Percentiles rank a stretch among this genome's conserved stretches.
Evolutionary conservation across 2,113 vertebrate species (phyloP).

Genomic region (Origma solitaria): DNA sequence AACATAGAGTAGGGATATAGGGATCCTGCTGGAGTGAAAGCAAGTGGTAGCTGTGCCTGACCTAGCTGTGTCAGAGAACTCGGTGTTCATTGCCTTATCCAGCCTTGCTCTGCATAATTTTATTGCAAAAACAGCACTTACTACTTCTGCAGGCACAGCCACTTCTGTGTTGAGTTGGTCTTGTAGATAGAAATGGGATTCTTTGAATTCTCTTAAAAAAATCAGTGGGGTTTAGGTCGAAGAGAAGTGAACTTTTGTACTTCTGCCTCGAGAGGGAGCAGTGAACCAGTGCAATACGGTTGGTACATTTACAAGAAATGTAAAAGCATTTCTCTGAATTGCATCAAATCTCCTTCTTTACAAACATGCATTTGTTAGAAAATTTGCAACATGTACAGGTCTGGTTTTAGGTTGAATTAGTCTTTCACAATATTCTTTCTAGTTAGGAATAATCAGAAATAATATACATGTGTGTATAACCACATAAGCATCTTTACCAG

Average conservation of each 20-base stretch:
- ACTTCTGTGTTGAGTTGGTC: background rate
- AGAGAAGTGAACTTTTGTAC: background rate
- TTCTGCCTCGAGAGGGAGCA: slow-evolving; percentile 50
- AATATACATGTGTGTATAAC: background rate
- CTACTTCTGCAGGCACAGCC: rapidly evolving
- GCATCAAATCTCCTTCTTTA: background rate
- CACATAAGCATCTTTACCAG: background rate
- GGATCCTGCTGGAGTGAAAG: background rate
- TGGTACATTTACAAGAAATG: background rate
- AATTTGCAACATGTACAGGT: background rate
- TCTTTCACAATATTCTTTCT: background rate
- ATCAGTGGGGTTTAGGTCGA: rapidly evolving
- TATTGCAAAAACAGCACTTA: background rate
- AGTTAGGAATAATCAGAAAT: background rate
- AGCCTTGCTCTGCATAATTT: background rate
- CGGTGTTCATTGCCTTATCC: rapidly evolving
- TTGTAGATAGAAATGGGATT: background rate
- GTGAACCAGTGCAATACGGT: background rate
- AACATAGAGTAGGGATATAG: background rate
- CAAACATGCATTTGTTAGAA: background rate
- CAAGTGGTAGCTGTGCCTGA: background rate
- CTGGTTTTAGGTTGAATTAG: background rate
- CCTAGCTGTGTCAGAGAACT: background rate
- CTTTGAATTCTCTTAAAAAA: background rate
- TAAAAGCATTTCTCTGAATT: background rate